Evolutionary conservation across 2,113 vertebrate genomes (phyloP), one percentile per base, ranked within the genome.

Genomic region (Otolemur garnettii): DNA sequence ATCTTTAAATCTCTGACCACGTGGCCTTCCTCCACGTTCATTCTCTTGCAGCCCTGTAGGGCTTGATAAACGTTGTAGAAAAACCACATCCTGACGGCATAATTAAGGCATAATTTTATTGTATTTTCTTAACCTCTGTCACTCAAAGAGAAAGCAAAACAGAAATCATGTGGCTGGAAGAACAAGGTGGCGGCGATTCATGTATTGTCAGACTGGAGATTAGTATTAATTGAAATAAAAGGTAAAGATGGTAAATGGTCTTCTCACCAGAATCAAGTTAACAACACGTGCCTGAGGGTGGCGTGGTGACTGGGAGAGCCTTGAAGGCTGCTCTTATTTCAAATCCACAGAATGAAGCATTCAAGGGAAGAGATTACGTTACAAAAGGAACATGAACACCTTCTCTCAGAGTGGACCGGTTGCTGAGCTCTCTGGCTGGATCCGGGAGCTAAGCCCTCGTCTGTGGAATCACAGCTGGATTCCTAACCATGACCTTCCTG

Each of bases 41-140:
- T 87, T 87, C 14, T 83, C 24, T 50, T 64, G 55, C 81, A 71
- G 53, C 35, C 28, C 30, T 21, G 10, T 14, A 85, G n/a, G 30
- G 30, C 80, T 60, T 50, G 75, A 78, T 77, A 50, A 69, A 66
- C 64, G 35, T 13, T 5, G 19, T 35, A 57, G 30, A 66, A 80
- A 86, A 93, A 50, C 69, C 24, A 55, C 13, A 13, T 82, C 89
- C 35, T 86, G 95, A 87, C 69, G 66, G 45, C 12, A 33, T 87
- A 57, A 87, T 71, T 35, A 94, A 94, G 66, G 66, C 5, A 19
- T 90, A 42, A 21, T 87, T 77, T 86, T 64, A 64, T 77, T 90
- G 21, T 66, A 82, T 87, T 93, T 87, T 90, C 69, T 82, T 92
- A 96, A 87, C 68, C 75, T 81, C 74, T 94, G 86, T 78, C 60